Evolutionary conservation across 2,113 vertebrate genomes (phyloP).

Genomic region (Himantopus leucocephalus): DNA sequence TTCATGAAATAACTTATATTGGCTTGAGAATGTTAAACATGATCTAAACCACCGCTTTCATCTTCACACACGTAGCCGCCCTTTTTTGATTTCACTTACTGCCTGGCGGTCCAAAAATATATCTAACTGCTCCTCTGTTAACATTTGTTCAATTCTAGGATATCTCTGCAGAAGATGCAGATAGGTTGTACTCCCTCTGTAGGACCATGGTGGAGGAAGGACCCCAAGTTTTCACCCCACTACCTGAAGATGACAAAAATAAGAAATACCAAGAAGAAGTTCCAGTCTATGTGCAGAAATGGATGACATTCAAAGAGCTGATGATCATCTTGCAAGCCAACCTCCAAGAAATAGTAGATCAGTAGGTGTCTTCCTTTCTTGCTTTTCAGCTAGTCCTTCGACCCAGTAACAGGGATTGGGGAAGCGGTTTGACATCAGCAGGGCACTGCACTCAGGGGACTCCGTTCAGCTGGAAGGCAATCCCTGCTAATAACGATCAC

Average conservation of each 20-base stretch:
- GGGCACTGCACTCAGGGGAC: background rate
- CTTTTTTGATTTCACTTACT: background rate
- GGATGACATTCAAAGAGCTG: slow-evolving; percentile 90
- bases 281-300: slow-evolving; percentile 87
- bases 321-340: slow-evolving; percentile 88
- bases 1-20: background rate
- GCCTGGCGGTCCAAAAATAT: accelerated
- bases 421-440: background rate
- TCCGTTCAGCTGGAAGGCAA: background rate
- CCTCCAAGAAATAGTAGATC: slow-evolving; percentile 92
- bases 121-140: background rate
- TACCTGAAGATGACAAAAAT: slow-evolving; percentile 86
- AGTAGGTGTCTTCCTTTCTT: slow-evolving; percentile 68
- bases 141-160: slow-evolving; percentile 72
- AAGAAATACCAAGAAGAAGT: slow-evolving; percentile 92
- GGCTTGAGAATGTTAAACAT: background rate
- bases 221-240: slow-evolving; percentile 88
- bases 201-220: slow-evolving; percentile 88
- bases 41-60: background rate
- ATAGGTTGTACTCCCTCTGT: slow-evolving; percentile 87
- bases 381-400: background rate
- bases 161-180: slow-evolving; percentile 92
- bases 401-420: background rate
- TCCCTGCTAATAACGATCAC: accelerated
- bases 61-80: background rate